These are phyloP conservation scores for Drosophila pectinifera DNA, from an alignment of 1,140 invertebrate genomes.

Conservation along the genomic window DNA sequence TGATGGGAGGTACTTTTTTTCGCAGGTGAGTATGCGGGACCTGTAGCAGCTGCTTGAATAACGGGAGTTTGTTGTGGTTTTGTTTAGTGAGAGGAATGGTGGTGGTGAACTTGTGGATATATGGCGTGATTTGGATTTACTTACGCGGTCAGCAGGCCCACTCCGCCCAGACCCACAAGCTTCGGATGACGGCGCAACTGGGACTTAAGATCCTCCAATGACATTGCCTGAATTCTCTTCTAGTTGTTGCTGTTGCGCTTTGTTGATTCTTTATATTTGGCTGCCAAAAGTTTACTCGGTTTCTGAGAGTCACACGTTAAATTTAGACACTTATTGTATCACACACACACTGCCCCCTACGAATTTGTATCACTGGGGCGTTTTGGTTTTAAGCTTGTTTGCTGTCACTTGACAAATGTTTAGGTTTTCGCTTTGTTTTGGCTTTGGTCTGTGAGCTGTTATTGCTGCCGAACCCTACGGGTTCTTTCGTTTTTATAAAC, in stretches of 20 bases:
- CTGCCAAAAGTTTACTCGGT: constrained; percentile 65
- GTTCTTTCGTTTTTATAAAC: constrained; percentile 37
- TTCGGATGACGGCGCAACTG: constrained; percentile 76
- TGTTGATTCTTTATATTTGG: constrained; percentile 35
- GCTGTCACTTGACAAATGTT: constrained; percentile 33
- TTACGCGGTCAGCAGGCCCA: constrained; percentile 81
- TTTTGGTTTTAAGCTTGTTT: constrained; percentile 6
- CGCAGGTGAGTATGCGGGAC: constrained; percentile 3
- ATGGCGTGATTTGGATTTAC: constrained; percentile 42
- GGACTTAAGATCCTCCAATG: constrained; percentile 74
- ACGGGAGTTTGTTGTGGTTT: constrained; percentile 11
- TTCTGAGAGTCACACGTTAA: constrained; percentile 52
- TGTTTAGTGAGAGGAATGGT: background rate
- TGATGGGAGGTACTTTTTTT: constrained; percentile 7
- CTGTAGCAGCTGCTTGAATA: constrained; percentile 16
- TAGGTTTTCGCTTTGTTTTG: constrained; percentile 38
- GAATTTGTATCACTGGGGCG: constrained; percentile 35
- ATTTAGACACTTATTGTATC: constrained; percentile 58
- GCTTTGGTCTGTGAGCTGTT: constrained; percentile 35
- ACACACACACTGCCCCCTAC: constrained; percentile 19
- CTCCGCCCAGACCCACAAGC: constrained; percentile 70
- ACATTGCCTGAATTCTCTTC: constrained; percentile 62
- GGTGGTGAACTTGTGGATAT: background rate
- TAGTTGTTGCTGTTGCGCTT: constrained; percentile 7
- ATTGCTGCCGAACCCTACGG: constrained; percentile 20